Evolutionary conservation across 2,113 vertebrate genomes (phyloP).

Genomic region (Gymnobelideus leadbeateri): DNA sequence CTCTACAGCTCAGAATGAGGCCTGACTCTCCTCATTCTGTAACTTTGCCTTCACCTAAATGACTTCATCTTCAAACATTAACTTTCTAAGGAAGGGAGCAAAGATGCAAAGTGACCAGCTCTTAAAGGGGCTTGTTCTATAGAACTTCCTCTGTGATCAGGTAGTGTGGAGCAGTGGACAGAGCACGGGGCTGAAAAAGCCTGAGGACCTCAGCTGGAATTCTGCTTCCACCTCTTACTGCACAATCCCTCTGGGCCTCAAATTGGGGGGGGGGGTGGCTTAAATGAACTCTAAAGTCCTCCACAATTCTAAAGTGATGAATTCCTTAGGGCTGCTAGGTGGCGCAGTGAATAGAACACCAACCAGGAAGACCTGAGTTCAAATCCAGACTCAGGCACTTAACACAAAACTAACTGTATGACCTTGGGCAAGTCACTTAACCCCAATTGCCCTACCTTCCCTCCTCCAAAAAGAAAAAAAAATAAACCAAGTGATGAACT

Average conservation of each 20-base stretch:
- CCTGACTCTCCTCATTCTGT: background rate
- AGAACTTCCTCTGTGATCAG: background rate
- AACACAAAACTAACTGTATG: too few relatives aligned
- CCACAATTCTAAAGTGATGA: background rate
- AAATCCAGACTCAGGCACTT: too few relatives aligned
- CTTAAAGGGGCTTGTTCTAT: background rate
- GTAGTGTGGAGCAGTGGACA: background rate
- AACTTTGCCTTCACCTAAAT: background rate
- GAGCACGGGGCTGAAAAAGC: background rate
- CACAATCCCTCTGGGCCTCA: background rate
- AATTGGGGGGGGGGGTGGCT: background rate
- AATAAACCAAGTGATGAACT: background rate
- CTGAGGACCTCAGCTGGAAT: background rate
- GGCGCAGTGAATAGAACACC: too few relatives aligned
- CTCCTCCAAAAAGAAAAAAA: too few relatives aligned
- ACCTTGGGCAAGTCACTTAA: too few relatives aligned
- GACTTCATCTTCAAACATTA: too few relatives aligned
- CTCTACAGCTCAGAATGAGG: background rate
- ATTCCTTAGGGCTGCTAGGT: too few relatives aligned
- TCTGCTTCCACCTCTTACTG: background rate
- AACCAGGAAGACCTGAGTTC: too few relatives aligned
- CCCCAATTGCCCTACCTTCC: too few relatives aligned
- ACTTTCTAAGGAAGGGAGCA: too few relatives aligned
- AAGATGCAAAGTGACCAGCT: background rate
- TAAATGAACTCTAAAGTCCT: too few relatives aligned